Conservation (phyloP, 2,888 invertebrate species). For the Plagiodera versicolora region DNA sequence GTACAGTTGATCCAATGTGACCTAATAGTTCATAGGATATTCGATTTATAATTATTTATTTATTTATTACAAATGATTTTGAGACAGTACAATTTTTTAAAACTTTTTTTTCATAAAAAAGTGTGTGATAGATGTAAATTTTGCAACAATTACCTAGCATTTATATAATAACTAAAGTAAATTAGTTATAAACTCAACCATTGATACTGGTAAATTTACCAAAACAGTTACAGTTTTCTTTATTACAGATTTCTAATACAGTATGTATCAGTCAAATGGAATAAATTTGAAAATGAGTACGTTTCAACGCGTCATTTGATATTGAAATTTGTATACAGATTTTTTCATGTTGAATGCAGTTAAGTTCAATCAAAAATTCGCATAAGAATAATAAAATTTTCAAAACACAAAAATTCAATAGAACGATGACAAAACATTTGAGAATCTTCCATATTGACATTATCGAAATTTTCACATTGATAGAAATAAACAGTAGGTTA, state of each 20-base stretch:
- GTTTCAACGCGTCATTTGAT: too few relatives aligned
- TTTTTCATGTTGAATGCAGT: too few relatives aligned
- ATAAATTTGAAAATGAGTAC: too few relatives aligned
- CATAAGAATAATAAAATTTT: too few relatives aligned
- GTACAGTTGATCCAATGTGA: conserved; percentile 1
- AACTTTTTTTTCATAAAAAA: conserved; percentile 37
- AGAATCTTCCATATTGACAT: too few relatives aligned
- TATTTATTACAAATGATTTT: conserved; percentile 36
- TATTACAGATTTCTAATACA: background rate
- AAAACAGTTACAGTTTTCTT: conserved; percentile 10
- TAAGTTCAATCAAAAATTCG: too few relatives aligned
- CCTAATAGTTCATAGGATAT: conserved; percentile 22
- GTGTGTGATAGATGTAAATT: conserved; percentile 37
- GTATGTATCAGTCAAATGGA: too few relatives aligned
- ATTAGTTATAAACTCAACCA: conserved; percentile 31
- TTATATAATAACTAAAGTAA: conserved; percentile 34
- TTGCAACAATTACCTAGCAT: conserved; percentile 38
- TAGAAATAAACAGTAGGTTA: too few relatives aligned
- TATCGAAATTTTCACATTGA: too few relatives aligned
- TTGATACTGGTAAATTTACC: conserved; percentile 17
- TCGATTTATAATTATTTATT: conserved; percentile 17
- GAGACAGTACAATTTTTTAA: conserved; percentile 39
- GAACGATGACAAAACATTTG: too few relatives aligned
- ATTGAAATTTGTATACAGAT: too few relatives aligned
- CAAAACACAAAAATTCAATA: too few relatives aligned